These are phyloP conservation scores for Menidia beryllina DNA, from an alignment of 2,113 vertebrate species.

Conservation along the genomic window DNA sequence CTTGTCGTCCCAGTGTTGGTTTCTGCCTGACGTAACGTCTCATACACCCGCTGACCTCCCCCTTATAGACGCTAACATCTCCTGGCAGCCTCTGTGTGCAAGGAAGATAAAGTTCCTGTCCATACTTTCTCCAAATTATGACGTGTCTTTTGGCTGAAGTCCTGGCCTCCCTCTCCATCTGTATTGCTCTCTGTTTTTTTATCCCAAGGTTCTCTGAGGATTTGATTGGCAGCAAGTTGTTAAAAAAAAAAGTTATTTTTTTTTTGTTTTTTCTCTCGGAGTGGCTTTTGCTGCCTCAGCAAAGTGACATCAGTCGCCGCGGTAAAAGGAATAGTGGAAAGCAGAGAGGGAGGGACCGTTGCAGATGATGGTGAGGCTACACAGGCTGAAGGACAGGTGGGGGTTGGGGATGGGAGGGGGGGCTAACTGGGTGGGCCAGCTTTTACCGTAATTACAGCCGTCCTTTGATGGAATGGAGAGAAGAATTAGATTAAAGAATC, in stretches of 20 bases:
- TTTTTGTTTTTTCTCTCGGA: conserved; percentile 37
- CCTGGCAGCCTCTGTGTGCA: conserved; percentile 20
- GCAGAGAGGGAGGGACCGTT: conserved; percentile 32
- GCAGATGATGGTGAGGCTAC: conserved; percentile 15
- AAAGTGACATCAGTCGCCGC: conserved; percentile 78
- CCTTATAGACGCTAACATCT: conserved; percentile 50
- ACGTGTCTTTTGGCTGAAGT: conserved; percentile 64
- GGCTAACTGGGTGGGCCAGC: conserved; percentile 65
- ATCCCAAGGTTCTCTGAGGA: conserved; percentile 53
- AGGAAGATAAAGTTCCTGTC: conserved; percentile 42
- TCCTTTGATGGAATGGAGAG: conserved; percentile 33
- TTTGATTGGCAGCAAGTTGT: conserved; percentile 40
- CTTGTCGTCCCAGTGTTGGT: conserved; percentile 30
- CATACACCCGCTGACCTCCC: conserved; percentile 40
- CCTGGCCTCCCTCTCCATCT: conserved; percentile 33
- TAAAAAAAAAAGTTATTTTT: not conserved
- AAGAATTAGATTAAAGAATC: conserved; percentile 32
- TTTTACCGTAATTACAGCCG: conserved; percentile 75
- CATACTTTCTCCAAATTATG: conserved; percentile 30
- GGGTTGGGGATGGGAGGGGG: no score
- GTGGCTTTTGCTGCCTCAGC: conserved; percentile 79
- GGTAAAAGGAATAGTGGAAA: conserved; percentile 37
- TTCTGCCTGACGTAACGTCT: conserved; percentile 61
- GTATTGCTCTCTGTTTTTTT: conserved; percentile 29
- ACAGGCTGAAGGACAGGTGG: conserved; percentile 37